phyloP scores from a whole-genome alignment of 2,888 invertebrate genomes.

The Lobophora halterata region DNA sequence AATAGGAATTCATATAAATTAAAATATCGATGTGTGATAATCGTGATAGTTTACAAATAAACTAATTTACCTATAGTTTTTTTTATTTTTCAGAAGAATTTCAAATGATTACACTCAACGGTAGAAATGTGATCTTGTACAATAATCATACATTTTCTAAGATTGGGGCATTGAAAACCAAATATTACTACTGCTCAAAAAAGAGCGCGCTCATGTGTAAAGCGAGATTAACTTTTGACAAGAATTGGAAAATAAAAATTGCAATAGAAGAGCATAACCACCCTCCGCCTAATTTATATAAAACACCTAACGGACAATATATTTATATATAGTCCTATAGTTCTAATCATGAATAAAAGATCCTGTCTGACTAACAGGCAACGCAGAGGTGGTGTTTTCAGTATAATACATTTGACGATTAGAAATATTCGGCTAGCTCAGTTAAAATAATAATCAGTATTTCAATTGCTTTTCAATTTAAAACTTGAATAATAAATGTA shows the following conservation, averaged over 20 bases:
- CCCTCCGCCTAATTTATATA: constrained; percentile 13
- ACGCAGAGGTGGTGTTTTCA: no score
- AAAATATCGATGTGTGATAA: no score
- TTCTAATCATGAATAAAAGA: background rate
- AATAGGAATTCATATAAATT: no score
- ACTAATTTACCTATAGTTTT: no score
- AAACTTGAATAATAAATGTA: no score
- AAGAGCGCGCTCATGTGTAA: constrained; percentile 19
- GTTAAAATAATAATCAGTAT: no score
- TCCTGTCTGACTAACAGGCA: no score
- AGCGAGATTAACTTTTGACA: constrained; percentile 25
- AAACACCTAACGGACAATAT: background rate
- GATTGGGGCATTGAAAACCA: constrained; percentile 4
- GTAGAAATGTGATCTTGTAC: constrained; percentile 17
- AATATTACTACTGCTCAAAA: constrained; percentile 31
- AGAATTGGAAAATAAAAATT: constrained; percentile 15
- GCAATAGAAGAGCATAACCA: constrained; percentile 20
- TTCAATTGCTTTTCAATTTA: no score
- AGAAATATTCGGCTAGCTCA: no score
- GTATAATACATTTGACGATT: no score
- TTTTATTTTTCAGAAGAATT: constrained; percentile 10
- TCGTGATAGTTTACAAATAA: no score
- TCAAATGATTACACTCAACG: constrained; percentile 8
- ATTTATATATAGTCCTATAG: constrained; percentile 10
- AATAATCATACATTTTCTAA: constrained; percentile 29